Percentiles rank a stretch among this genome's conserved stretches.
These are phyloP conservation scores for Thamnophis sirtalis DNA, from an alignment of 2,113 vertebrate species.

Conservation along the genomic window DNA sequence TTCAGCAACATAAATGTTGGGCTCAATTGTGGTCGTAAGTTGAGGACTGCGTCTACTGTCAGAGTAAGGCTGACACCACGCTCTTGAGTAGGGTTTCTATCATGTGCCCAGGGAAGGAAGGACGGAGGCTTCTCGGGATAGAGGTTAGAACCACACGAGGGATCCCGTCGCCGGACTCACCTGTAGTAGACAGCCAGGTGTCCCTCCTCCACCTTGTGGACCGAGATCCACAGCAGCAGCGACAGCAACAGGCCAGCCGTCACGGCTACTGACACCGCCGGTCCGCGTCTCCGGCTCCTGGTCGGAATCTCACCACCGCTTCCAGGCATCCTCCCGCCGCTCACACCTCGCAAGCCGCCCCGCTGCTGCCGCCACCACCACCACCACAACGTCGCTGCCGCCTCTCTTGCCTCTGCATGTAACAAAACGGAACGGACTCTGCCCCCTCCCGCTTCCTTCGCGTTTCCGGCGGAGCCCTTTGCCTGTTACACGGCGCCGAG, in stretches of 20 bases:
- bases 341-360: neutral
- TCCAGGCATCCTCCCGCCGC: neutral
- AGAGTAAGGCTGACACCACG: neutral
- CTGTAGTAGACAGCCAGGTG: conserved; percentile 11
- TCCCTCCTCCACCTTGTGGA: neutral
- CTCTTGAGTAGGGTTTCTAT: neutral
- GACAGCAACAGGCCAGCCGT: neutral
- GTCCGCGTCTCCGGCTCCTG: neutral
- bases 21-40: neutral
- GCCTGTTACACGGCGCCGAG: neutral
- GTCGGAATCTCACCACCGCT: neutral
- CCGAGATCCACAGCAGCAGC: neutral
- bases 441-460: too few species aligned
- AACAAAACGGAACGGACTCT: neutral
- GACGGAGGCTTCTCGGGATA: neutral
- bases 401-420: neutral
- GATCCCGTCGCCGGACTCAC: neutral
- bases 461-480: neutral
- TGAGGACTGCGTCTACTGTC: neutral
- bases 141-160: neutral
- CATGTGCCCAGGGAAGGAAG: neutral
- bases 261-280: neutral
- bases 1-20: neutral
- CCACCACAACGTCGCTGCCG: neutral
- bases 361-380: neutral